A percentile compares a stretch with the other conserved stretches of the same genome.
These are phyloP conservation scores for Helobdella robusta DNA, from an alignment of 2,888 invertebrate genomes.

Conservation along the genomic window DNA sequence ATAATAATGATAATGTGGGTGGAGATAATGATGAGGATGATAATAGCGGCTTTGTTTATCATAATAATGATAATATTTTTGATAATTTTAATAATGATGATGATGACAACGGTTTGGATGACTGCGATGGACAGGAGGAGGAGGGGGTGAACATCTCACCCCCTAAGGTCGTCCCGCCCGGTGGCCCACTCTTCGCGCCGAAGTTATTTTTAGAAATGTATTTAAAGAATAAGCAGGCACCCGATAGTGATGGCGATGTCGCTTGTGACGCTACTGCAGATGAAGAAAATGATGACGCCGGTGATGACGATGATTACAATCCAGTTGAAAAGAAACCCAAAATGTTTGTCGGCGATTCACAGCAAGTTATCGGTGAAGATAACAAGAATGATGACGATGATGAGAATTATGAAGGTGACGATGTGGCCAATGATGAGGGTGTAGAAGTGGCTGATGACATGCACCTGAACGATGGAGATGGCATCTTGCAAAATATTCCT, in stretches of 20 bases:
- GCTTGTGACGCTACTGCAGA: neutral
- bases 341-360: neutral
- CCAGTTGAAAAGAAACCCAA: neutral
- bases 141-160: conserved; percentile 8
- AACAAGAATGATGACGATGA: neutral
- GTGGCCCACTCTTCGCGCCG: conserved; percentile 1
- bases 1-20: too few relatives aligned
- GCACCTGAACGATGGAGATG: neutral
- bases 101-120: too few relatives aligned
- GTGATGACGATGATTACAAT: too few relatives aligned
- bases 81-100: neutral
- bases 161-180: neutral
- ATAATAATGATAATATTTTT: too few relatives aligned
- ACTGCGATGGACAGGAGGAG: too few relatives aligned
- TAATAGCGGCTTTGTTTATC: neutral
- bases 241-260: too few relatives aligned
- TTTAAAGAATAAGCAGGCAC: too few relatives aligned
- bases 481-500: neutral
- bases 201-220: conserved; percentile 7
- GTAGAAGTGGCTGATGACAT: neutral
- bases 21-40: neutral
- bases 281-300: conserved; percentile 1
- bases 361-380: neutral
- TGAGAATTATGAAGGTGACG: neutral
- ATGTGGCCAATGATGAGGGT: neutral